These are phyloP conservation scores for Poecile montanus DNA, from an alignment of 2,797 vertebrate species.

Conservation along the genomic window DNA sequence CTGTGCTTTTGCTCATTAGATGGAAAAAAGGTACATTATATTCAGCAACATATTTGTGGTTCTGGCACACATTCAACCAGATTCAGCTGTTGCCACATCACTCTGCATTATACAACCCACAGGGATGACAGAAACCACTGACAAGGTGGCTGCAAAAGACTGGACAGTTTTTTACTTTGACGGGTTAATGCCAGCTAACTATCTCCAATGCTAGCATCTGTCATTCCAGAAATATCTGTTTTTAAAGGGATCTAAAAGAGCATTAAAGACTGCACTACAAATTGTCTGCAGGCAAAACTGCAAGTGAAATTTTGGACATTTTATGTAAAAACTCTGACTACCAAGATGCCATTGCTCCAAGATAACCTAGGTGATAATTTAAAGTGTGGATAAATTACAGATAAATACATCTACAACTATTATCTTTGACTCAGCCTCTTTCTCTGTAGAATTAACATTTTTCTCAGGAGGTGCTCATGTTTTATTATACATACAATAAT, in stretches of 20 bases:
- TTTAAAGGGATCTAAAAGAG: conserved; percentile 1
- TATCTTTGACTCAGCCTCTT: background rate
- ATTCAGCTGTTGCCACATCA: conserved; percentile 4
- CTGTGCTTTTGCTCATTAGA: conserved; percentile 22
- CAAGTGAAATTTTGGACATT: background rate
- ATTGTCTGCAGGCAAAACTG: background rate
- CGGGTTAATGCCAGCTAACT: background rate
- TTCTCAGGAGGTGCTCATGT: background rate
- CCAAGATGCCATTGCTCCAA: background rate
- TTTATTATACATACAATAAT: background rate
- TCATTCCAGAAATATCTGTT: background rate
- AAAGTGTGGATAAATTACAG: background rate
- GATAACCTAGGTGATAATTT: background rate
- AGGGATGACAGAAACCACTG: background rate
- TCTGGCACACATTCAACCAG: background rate
- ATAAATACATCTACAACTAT: background rate
- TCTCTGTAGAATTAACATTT: background rate
- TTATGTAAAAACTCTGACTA: background rate
- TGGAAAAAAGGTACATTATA: conserved; percentile 7
- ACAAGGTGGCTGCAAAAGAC: background rate
- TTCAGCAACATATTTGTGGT: conserved; percentile 25
- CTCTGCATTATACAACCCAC: background rate
- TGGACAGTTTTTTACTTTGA: background rate
- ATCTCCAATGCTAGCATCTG: background rate
- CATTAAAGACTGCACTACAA: background rate